Evolutionary conservation across 2,888 invertebrate genomes (phyloP), one percentile per base, ranked within the genome.

Genomic region (Ennomos fuscantarius): DNA sequence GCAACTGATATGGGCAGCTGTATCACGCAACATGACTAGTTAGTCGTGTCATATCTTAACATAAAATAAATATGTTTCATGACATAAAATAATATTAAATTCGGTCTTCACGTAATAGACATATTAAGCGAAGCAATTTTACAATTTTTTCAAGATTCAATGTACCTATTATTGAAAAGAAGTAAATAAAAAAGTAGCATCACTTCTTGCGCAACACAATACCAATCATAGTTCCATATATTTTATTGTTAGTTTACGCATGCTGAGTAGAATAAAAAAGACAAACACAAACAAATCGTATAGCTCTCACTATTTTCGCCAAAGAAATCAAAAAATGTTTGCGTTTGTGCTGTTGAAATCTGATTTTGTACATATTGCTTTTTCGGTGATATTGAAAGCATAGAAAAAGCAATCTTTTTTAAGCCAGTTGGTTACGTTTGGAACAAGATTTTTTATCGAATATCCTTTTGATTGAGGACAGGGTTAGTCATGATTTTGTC

Each of bases 401-500:
- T 37, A 57, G 55, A 56, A 59, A 65, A 66, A 61, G 50, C 61
- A 56, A 65, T 67, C 48, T 63, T 56, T 59, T 59, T 58, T 56
- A 52, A 43, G 39, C 31, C 58, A 61, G 60, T 62, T 63, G 57
- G 61, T 63, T 62, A 60, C 60, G 49, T 54, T 47, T 12, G 58
- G 53, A 62, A 62, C 58, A 58, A 49, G 55, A 57, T 63, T 65
- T 66, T 64, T 62, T 67, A 65, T 67, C 60, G 41, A 67, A 65
- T 56, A 58, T 61, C 45, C 57, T 46, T 63, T 58, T 51, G 50
- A 56, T 61, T 61, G 47, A 47, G 43, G 41, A 42, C 40, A 9
- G 51, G 47, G 32, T 31, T 35, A 41, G 56, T 60, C 44, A 60
- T 65, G 55, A 60, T 58, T 67, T 60, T 55, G 49, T 48, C 50